phyloP scores from a whole-genome alignment of 2,888 invertebrate species.

The Papilio protenor region DNA sequence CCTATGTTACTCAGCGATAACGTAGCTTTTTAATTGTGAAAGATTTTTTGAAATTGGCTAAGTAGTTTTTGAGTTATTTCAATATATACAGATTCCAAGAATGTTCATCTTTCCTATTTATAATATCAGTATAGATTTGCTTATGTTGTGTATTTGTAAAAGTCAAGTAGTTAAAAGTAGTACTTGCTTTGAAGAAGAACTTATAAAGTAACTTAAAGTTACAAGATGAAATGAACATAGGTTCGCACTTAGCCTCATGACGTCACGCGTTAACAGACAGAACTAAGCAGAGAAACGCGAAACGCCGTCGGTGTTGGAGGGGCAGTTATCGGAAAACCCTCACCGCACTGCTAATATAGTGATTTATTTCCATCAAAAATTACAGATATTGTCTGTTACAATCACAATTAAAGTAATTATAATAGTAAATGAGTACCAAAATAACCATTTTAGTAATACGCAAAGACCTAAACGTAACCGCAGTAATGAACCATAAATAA shows the following conservation, averaged over 20 bases:
- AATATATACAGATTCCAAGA: no score
- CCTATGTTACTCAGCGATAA: no score
- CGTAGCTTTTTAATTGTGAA: no score
- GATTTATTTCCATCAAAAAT: not conserved
- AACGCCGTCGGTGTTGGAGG: no score
- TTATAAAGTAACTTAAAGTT: not conserved
- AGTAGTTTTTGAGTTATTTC: no score
- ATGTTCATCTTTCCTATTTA: no score
- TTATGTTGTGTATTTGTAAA: not conserved
- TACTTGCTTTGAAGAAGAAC: not conserved
- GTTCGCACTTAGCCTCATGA: not conserved
- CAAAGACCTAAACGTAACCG: not conserved
- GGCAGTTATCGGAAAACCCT: no score
- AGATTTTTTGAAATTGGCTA: no score
- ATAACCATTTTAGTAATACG: not conserved
- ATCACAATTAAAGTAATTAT: not conserved
- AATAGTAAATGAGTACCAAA: not conserved
- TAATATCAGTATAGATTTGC: not conserved
- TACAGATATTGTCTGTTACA: not conserved
- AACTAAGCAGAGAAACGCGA: no score
- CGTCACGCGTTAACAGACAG: no score
- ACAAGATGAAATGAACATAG: not conserved
- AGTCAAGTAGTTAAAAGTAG: not conserved
- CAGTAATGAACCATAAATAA: conserved; percentile 22
- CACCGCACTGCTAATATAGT: no score